These are phyloP conservation scores for Drosophila barbarae DNA, from an alignment of 2,888 invertebrate species.

Conservation along the genomic window DNA sequence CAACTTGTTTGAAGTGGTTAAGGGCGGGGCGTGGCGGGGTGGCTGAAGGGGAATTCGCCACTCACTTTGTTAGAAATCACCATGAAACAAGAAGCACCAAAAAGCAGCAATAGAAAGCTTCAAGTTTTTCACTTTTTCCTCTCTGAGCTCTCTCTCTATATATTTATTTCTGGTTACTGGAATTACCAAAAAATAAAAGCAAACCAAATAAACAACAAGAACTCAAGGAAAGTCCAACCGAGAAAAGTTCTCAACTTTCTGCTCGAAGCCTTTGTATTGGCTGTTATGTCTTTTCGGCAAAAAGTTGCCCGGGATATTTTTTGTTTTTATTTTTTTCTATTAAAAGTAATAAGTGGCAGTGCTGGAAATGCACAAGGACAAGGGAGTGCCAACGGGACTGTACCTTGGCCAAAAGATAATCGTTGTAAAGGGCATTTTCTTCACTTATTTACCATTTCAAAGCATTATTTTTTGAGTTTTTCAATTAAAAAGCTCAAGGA, in stretches of 20 bases:
- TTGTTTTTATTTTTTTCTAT: slow-evolving; percentile 17
- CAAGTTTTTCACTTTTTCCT: slow-evolving; percentile 24
- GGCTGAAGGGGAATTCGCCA: slow-evolving; percentile 20
- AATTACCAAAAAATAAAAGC: slow-evolving; percentile 11
- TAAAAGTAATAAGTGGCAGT: slow-evolving; percentile 40
- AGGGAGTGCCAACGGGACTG: slow-evolving; percentile 1
- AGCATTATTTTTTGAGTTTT: slow-evolving; percentile 2
- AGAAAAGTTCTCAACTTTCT: slow-evolving; percentile 29
- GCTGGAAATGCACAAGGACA: slow-evolving; percentile 1
- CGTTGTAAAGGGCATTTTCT: background rate
- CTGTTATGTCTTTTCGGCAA: slow-evolving; percentile 42
- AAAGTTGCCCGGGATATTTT: slow-evolving; percentile 17
- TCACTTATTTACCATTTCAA: background rate
- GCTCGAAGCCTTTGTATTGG: slow-evolving; percentile 41
- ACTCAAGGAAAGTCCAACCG: slow-evolving; percentile 6
- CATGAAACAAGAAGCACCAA: slow-evolving; percentile 36
- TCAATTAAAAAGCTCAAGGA: background rate
- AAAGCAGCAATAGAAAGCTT: slow-evolving; percentile 4
- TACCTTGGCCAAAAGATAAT: slow-evolving; percentile 16
- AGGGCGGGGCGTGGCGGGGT: background rate
- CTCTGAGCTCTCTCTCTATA: background rate
- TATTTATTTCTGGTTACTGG: slow-evolving; percentile 21
- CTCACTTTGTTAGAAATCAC: slow-evolving; percentile 53
- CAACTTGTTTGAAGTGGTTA: slow-evolving; percentile 70
- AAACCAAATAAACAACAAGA: background rate